Evolutionary conservation across 2,113 vertebrate genomes (phyloP).

Genomic region (human (Homo sapiens)): DNA sequence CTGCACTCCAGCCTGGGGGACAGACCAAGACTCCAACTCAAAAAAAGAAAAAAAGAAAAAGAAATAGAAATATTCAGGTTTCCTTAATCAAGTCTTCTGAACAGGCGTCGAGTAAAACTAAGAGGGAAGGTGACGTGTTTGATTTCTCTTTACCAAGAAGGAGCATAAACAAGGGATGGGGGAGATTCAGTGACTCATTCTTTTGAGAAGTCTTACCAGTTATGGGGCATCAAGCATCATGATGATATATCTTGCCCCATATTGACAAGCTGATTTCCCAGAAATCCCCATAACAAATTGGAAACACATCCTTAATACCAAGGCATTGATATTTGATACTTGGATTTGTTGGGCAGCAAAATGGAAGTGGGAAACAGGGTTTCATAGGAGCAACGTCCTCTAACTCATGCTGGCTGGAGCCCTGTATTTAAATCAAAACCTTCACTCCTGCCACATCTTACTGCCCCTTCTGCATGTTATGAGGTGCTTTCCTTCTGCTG

Average conservation of each 20-base stretch:
- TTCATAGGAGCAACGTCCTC: constrained; percentile 41
- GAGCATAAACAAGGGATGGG: background rate
- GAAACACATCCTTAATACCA: background rate
- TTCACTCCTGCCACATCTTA: constrained; percentile 31
- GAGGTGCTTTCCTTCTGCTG: constrained; percentile 49
- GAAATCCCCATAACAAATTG: background rate
- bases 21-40: too few species aligned
- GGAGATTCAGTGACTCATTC: background rate
- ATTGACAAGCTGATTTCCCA: background rate
- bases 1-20: too few species aligned
- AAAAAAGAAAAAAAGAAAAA: background rate
- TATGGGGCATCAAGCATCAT: background rate
- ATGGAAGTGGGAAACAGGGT: constrained; percentile 1
- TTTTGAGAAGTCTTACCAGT: background rate
- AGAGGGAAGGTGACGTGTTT: background rate
- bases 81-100: background rate
- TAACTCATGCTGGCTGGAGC: background rate
- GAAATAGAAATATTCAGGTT: background rate
- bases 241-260: background rate
- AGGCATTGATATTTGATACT: background rate
- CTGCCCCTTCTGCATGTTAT: constrained; percentile 54
- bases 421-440: constrained; percentile 62
- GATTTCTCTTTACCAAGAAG: background rate
- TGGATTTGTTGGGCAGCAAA: constrained; percentile 28
- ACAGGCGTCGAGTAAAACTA: background rate